phyloP scores from a whole-genome alignment of 2,797 vertebrate species.

The Adelosebastes latens region DNA sequence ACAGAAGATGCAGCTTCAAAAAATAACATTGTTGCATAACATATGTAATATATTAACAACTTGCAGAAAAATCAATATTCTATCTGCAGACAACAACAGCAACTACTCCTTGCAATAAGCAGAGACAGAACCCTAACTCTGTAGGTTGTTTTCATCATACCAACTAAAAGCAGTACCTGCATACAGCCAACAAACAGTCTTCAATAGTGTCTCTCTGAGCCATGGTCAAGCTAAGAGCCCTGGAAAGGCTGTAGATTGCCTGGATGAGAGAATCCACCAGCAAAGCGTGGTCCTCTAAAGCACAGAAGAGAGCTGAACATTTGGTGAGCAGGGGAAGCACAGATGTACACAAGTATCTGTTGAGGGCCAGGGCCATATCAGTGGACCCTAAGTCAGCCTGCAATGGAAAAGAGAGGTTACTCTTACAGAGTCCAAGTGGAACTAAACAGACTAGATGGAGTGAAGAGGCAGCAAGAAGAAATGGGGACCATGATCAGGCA shows the following conservation, averaged over 20 bases:
- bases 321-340: conserved; percentile 92
- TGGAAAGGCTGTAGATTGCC: conserved; percentile 90
- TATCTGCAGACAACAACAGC: background rate
- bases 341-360: conserved; percentile 92
- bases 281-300: conserved; percentile 84
- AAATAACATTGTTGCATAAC: background rate
- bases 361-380: conserved; percentile 95
- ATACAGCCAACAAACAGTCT: conserved; percentile 91
- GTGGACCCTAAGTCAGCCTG: conserved; percentile 91
- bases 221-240: conserved; percentile 92
- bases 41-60: background rate
- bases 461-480: background rate
- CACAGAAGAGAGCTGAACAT: conserved; percentile 88
- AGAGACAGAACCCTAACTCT: background rate
- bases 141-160: background rate
- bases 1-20: background rate
- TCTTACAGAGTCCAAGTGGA: background rate
- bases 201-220: conserved; percentile 93
- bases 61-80: background rate
- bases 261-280: conserved; percentile 91
- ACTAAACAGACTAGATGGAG: background rate
- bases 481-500: background rate
- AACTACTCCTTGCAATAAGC: background rate
- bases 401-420: background rate
- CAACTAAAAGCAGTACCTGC: conserved; percentile 83